Evolutionary conservation across 2,113 vertebrate genomes (phyloP).

Genomic region (Anser cygnoides): DNA sequence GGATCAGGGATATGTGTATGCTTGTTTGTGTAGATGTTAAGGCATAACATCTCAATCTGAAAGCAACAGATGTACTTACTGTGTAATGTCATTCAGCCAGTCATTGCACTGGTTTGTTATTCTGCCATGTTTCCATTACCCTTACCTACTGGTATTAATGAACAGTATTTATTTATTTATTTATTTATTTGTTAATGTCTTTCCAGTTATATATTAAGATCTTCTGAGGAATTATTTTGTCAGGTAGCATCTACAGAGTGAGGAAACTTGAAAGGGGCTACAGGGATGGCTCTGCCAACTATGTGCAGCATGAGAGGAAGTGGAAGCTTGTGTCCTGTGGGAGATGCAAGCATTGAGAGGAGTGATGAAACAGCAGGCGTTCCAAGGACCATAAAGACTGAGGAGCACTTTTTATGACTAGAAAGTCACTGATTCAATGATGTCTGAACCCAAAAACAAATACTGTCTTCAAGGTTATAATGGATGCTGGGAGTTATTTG

Average conservation of each 20-base stretch:
- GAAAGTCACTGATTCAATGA: rapidly evolving
- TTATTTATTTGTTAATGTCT: background rate
- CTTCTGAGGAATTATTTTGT: background rate
- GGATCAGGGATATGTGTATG: background rate
- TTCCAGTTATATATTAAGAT: background rate
- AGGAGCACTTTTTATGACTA: background rate
- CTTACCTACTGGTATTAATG: background rate
- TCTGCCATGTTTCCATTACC: background rate
- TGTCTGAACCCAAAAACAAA: background rate
- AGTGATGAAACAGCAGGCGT: background rate
- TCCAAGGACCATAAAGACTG: background rate
- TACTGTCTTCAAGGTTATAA: background rate
- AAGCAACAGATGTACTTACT: background rate
- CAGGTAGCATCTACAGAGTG: background rate
- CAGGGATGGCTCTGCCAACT: background rate
- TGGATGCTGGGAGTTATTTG: background rate
- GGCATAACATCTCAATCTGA: background rate
- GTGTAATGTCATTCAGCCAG: background rate
- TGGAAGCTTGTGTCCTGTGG: background rate
- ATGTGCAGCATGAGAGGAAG: background rate
- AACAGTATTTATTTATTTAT: background rate
- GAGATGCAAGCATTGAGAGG: background rate
- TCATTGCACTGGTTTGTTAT: background rate
- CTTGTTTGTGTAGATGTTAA: background rate
- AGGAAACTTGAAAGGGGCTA: background rate